Percentiles rank a stretch among this genome's conserved stretches.
phyloP scores from a whole-genome alignment of 2,113 vertebrate genomes.

The Geothlypis trichas region DNA sequence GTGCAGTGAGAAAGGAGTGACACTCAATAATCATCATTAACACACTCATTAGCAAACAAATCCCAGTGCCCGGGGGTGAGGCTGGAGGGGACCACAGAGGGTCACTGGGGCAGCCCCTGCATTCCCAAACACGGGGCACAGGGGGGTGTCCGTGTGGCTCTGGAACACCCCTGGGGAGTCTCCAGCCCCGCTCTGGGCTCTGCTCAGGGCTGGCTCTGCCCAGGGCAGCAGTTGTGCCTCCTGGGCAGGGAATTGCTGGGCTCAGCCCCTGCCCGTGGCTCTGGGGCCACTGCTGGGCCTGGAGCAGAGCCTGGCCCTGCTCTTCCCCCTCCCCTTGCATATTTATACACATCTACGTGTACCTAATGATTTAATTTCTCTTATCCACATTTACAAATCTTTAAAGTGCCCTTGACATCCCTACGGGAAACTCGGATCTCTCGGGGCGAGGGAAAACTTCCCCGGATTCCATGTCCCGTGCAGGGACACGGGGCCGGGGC shows the following conservation, averaged over 20 bases:
- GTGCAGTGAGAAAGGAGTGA: not conserved
- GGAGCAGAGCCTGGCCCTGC: not conserved
- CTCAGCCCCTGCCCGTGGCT: not conserved
- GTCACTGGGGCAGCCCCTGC: not conserved
- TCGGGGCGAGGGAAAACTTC: rapidly evolving
- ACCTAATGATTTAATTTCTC: rapidly evolving
- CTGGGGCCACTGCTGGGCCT: not conserved
- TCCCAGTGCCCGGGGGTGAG: not conserved
- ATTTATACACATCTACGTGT: rapidly evolving
- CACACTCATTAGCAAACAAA: not conserved
- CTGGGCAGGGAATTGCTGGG: rapidly evolving
- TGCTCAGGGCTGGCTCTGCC: not conserved
- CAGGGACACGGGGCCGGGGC: rapidly evolving
- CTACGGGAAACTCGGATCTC: not conserved
- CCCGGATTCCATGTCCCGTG: rapidly evolving
- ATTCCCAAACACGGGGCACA: not conserved
- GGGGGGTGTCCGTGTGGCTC: rapidly evolving
- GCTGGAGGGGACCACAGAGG: not conserved
- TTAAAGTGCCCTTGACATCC: rapidly evolving
- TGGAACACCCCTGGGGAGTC: not conserved
- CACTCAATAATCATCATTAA: rapidly evolving
- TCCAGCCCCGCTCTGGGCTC: not conserved
- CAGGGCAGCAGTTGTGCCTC: not conserved
- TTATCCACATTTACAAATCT: rapidly evolving
- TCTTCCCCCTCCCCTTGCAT: not conserved